Evolutionary conservation across 2,888 invertebrate genomes (phyloP), one percentile per base, ranked within the genome.

Genomic region (Tenthredo mesomela): DNA sequence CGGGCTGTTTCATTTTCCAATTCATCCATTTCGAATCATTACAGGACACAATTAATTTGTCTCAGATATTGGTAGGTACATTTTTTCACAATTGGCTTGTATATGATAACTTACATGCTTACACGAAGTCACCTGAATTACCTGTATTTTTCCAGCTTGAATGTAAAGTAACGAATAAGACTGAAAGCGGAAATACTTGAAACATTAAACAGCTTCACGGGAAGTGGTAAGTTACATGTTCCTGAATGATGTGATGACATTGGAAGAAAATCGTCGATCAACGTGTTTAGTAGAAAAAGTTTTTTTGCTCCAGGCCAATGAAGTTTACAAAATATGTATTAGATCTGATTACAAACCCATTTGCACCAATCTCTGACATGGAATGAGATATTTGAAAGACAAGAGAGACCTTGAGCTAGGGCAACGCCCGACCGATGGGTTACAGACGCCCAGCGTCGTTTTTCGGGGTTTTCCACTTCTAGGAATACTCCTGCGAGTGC

Each of bases 381-480:
- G 15, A 12, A 10, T 33, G 0, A n/a, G 10, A 80, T 5, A 40
- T 80, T 33, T 40, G 21, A 10, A n/a, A 58, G 50, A 50, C 29
- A 18, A 6, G 77, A 50, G 33, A 33, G 58, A 80, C 61, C 80
- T 80, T 61, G 80, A 25, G 21, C 25, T 10, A n/a, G 77, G 10
- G 54, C 77, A 29, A 54, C 33, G 77, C 77, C 47, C 33, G 50
- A 40, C 40, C 21, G 61, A 80, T 21, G 61, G 37, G 61, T 29
- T 40, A n/a, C 12, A 58, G 40, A 80, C 21, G 1, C 15, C 25
- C 21, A 61, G 54, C 2, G 15, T 29, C 33, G 50, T 54, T 37
- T 61, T 40, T 40, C 40, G 80, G 80, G 80, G 80, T 80, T 40
- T 61, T 80, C 80, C 37, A 61, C 61, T 40, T 61, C 37, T 37